Evolutionary conservation across 2,797 vertebrate genomes (phyloP), one percentile per base, ranked within the genome.

Genomic region (Epinephelus malabaricus): DNA sequence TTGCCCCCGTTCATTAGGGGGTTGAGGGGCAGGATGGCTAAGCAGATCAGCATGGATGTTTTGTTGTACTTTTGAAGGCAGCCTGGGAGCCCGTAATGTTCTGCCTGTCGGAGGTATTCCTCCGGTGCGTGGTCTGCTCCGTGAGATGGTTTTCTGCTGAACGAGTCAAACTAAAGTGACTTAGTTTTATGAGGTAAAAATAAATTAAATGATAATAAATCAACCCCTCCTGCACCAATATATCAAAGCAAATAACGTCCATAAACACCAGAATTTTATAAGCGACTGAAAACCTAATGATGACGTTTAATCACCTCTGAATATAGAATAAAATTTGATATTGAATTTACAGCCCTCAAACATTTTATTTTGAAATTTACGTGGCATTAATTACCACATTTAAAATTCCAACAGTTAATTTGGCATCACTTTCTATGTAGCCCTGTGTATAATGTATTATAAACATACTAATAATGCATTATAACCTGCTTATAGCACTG

Each of bases 1-100:
- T 89, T 92, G 89, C 81, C 87, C 93, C 79, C 63, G 85, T 94
- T 95, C 94, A 93, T 95, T 94, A 94, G 89, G 89, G 93, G 90
- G 88, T 91, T 89, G 86, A 87, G 88, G 88, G 90, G 86, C 78
- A 84, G 76, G 71, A 81, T 80, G 92, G 87, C 88, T 92, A 93
- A 94, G 92, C 85, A 93, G 92, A 94, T 95, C 94, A 95, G 91
- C 85, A 81, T 78, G 83, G 91, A 83, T 90, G 88, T 89, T 92
- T 90, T 87, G 83, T 88, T 87, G 79, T 90, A 90, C 88, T 90
- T 91, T 46, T 90, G 89, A 89, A 89, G 82, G 87, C 88, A 87
- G 86, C 88, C 81, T 79, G 86, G 87, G 90, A 93, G 79, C 68
- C 55, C 63, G 71, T 76, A 77, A 87, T 87, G 83, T 81, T 88